Evolutionary conservation across 2,797 vertebrate genomes (phyloP).

Genomic region (Mormyrus proboscirostris): DNA sequence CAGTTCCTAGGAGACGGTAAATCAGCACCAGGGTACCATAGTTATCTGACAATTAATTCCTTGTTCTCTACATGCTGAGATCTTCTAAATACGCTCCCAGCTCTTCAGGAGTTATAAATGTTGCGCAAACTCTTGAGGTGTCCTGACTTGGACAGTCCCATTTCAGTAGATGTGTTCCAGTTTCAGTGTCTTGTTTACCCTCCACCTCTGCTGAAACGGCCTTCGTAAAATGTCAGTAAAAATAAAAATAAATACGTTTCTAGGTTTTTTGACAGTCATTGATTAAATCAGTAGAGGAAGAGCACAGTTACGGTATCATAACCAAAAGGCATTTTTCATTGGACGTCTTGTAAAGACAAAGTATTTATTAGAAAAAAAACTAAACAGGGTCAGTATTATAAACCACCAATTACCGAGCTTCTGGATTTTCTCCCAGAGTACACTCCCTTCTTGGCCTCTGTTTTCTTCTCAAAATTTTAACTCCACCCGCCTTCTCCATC

Average conservation of each 20-base stretch:
- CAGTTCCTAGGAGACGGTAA: slow-evolving; percentile 91
- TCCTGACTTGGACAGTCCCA: not conserved
- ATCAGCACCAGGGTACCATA: slow-evolving; percentile 28
- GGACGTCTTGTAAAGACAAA: not conserved
- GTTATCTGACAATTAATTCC: slow-evolving; percentile 50
- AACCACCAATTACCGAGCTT: not conserved
- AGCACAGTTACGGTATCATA: not conserved
- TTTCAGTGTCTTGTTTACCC: not conserved
- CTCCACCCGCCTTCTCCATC: not conserved
- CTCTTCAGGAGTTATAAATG: not conserved
- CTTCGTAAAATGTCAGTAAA: not conserved
- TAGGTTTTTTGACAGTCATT: not conserved
- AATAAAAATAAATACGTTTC: not conserved
- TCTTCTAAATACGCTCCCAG: slow-evolving; percentile 13
- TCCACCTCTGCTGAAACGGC: not conserved
- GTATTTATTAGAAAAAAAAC: not conserved
- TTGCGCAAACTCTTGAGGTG: not conserved
- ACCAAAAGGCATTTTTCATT: not conserved
- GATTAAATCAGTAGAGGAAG: not conserved
- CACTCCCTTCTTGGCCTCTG: not conserved
- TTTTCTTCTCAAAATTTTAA: not conserved
- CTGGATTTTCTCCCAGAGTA: not conserved
- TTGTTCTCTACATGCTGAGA: slow-evolving; percentile 43
- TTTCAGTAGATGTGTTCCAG: not conserved
- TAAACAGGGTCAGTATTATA: not conserved